phyloP scores from a whole-genome alignment of 2,113 vertebrate genomes.

The Lepisosteus osseus region DNA sequence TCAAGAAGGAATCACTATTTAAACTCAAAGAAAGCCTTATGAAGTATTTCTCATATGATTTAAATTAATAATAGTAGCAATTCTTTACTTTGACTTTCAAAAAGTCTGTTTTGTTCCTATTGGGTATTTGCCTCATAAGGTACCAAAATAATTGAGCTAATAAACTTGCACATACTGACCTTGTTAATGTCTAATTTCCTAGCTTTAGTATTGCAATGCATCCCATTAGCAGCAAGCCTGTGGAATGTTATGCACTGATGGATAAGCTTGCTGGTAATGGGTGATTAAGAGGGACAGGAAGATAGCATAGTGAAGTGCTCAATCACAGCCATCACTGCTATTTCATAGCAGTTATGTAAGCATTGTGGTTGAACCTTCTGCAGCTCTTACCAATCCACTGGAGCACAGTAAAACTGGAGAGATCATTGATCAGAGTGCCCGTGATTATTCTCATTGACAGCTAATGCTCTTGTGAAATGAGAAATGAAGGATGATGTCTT shows the following conservation, averaged over 20 bases:
- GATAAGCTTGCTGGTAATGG: slow-evolving; percentile 17
- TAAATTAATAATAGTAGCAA: slow-evolving; percentile 9
- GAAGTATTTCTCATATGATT: slow-evolving; percentile 32
- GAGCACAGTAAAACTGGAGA: neutral
- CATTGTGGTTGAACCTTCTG: neutral
- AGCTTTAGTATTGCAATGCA: neutral
- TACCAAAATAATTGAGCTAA: slow-evolving; percentile 20
- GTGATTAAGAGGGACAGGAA: slow-evolving; percentile 18
- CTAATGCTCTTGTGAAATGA: slow-evolving; percentile 10
- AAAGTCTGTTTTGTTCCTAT: neutral
- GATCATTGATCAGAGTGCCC: slow-evolving; percentile 6
- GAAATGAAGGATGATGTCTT: slow-evolving; percentile 8
- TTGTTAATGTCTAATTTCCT: slow-evolving; percentile 6
- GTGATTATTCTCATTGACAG: slow-evolving; percentile 9
- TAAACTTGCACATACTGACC: slow-evolving; percentile 7
- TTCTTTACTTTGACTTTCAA: slow-evolving; percentile 3
- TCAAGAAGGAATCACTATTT: slow-evolving; percentile 21
- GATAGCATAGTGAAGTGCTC: neutral
- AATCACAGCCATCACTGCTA: neutral
- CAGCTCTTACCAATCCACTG: slow-evolving; percentile 1
- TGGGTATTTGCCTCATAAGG: neutral
- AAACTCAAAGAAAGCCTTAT: slow-evolving; percentile 25
- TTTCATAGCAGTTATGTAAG: neutral
- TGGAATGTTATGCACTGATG: neutral
- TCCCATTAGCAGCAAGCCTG: slow-evolving; percentile 11